Evolutionary conservation across 2,113 vertebrate genomes (phyloP).

Genomic region (Silurus meridionalis): DNA sequence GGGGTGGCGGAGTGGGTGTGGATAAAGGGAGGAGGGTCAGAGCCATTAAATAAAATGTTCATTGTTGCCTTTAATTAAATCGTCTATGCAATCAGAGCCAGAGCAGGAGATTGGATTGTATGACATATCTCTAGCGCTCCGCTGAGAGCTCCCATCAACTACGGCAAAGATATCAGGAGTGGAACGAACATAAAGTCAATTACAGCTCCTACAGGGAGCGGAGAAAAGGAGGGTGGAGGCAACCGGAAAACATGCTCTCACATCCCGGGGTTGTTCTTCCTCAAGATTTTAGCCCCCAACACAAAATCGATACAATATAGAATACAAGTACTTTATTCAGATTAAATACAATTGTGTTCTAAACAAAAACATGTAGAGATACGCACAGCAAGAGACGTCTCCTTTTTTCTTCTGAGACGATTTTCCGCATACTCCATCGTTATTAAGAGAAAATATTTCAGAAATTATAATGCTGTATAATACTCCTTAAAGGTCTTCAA

Average conservation of each 20-base stretch:
- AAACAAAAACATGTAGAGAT: not conserved
- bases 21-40: constrained; percentile 20
- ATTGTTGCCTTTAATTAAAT: constrained; percentile 61
- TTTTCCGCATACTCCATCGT: too few relatives aligned
- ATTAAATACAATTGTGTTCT: not conserved
- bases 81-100: constrained; percentile 53
- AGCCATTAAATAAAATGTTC: constrained; percentile 58
- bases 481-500: too few relatives aligned
- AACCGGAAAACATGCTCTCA: constrained; percentile 37
- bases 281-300: constrained; percentile 20
- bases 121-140: constrained; percentile 54
- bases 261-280: constrained; percentile 31
- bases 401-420: not conserved
- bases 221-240: constrained; percentile 34
- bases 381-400: not conserved
- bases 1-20: constrained; percentile 14
- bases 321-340: not conserved
- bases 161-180: constrained; percentile 50
- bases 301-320: too few relatives aligned
- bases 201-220: constrained; percentile 53
- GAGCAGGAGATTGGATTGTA: constrained; percentile 56
- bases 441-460: too few relatives aligned
- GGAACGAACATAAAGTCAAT: constrained; percentile 58
- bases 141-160: constrained; percentile 55
- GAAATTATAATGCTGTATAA: too few relatives aligned